These are phyloP conservation scores for Catostylus mosaicus DNA, from an alignment of 30 jellyfish, hydroid and myxozoan genomes.

Conservation along the genomic window DNA sequence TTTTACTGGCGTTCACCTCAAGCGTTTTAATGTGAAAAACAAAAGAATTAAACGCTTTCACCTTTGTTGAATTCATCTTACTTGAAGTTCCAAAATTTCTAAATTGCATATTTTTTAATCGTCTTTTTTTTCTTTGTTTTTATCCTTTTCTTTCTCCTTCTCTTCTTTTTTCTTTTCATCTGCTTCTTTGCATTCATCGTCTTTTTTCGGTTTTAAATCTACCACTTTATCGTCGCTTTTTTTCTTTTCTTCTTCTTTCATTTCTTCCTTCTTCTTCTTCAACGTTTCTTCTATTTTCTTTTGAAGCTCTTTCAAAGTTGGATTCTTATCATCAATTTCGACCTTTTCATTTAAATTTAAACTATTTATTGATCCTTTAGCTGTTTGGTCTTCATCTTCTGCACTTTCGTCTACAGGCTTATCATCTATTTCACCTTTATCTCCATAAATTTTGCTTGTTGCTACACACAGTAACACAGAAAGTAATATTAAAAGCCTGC, in stretches of 20 bases:
- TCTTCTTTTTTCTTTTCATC: slow-evolving; percentile 13
- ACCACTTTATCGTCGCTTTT: slow-evolving; percentile 30
- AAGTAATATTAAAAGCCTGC: neutral
- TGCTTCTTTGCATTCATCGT: slow-evolving; percentile 3
- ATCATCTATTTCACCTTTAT: neutral
- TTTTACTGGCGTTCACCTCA: too few relatives aligned
- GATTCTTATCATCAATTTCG: slow-evolving; percentile 45
- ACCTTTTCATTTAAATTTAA: slow-evolving; percentile 38
- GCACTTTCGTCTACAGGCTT: slow-evolving; percentile 9
- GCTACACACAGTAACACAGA: too few relatives aligned
- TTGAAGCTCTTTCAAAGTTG: slow-evolving; percentile 38
- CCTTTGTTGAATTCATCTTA: too few relatives aligned
- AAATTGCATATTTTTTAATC: too few relatives aligned
- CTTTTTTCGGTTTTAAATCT: slow-evolving; percentile 34
- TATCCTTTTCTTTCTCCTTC: too few relatives aligned
- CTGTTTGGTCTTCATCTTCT: slow-evolving; percentile 19
- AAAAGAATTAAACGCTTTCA: too few relatives aligned
- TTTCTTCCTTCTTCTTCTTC: slow-evolving; percentile 14
- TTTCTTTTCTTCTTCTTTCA: slow-evolving; percentile 46
- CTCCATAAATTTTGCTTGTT: neutral
- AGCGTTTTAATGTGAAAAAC: too few relatives aligned
- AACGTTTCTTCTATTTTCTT: slow-evolving; percentile 27
- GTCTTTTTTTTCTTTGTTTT: too few relatives aligned
- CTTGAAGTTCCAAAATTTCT: too few relatives aligned
- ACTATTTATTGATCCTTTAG: slow-evolving; percentile 29